phyloP scores from a whole-genome alignment of 2,797 vertebrate species.

The Rachycentron canadum region DNA sequence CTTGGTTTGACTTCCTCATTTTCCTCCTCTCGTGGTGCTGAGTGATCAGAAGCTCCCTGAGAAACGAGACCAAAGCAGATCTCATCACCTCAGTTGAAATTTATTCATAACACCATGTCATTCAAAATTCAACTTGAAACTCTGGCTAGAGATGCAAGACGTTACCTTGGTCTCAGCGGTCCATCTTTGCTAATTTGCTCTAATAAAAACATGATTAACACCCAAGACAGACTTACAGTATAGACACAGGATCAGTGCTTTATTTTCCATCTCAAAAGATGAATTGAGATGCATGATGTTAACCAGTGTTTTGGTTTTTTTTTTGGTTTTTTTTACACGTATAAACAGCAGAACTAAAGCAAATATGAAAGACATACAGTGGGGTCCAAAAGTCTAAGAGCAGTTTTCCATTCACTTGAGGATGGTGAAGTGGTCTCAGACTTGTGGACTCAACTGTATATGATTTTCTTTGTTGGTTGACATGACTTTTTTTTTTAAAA shows the following conservation, averaged over 20 bases:
- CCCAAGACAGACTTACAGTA: background rate
- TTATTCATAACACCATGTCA: background rate
- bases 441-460: slow-evolving; percentile 28
- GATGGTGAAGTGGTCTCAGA: background rate
- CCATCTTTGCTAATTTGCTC: slow-evolving; percentile 5
- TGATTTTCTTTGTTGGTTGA: slow-evolving; percentile 68
- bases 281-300: slow-evolving; percentile 60
- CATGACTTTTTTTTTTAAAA: slow-evolving; percentile 67
- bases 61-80: slow-evolving; percentile 5
- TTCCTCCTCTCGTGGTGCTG: background rate
- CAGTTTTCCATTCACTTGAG: background rate
- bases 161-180: background rate
- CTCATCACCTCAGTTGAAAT: background rate
- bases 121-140: background rate
- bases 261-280: slow-evolving; percentile 20
- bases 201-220: slow-evolving; percentile 6
- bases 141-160: background rate
- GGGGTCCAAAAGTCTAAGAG: background rate
- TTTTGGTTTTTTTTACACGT: slow-evolving; percentile 56
- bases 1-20: background rate
- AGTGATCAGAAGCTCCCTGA: background rate
- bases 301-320: slow-evolving; percentile 64
- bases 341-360: slow-evolving; percentile 80
- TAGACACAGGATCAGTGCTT: slow-evolving; percentile 15
- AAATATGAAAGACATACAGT: slow-evolving; percentile 75